phyloP scores from a whole-genome alignment of 2,113 vertebrate species.

The Lepus americanus region DNA sequence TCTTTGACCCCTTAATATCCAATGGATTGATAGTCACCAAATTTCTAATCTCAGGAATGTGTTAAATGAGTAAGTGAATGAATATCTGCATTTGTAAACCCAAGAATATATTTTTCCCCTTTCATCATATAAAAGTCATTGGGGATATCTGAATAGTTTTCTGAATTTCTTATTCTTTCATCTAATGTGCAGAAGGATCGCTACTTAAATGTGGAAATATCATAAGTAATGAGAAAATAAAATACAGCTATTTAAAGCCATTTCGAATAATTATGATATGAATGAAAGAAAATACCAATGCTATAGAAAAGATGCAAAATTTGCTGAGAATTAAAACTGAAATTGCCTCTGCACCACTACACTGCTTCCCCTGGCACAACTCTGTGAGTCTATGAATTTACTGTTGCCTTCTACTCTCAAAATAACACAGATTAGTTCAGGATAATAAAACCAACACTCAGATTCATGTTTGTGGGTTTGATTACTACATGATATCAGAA shows the following conservation, averaged over 20 bases:
- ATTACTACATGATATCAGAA: constrained; percentile 59
- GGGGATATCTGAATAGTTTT: not conserved
- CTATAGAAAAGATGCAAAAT: not conserved
- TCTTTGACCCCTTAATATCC: not conserved
- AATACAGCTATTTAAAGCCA: not conserved
- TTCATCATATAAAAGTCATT: constrained; percentile 11
- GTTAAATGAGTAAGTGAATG: constrained; percentile 29
- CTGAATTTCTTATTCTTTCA: constrained; percentile 13
- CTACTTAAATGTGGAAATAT: not conserved
- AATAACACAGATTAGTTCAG: constrained; percentile 74
- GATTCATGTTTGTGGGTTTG: constrained; percentile 67
- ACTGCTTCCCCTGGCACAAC: not conserved
- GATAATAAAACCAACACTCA: constrained; percentile 66
- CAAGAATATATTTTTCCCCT: not conserved
- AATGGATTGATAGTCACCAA: not conserved
- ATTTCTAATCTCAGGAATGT: constrained; percentile 28
- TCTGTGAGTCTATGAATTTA: constrained; percentile 6
- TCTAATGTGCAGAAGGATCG: not conserved
- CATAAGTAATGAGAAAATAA: not conserved
- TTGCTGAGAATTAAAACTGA: not conserved
- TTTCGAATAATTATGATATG: not conserved
- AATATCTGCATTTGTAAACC: not conserved
- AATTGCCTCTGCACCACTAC: not conserved
- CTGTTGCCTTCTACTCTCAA: constrained; percentile 45
- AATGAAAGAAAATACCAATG: not conserved